Conservation (phyloP, 1,140 invertebrate genomes). For the Microplitis mediator region DNA sequence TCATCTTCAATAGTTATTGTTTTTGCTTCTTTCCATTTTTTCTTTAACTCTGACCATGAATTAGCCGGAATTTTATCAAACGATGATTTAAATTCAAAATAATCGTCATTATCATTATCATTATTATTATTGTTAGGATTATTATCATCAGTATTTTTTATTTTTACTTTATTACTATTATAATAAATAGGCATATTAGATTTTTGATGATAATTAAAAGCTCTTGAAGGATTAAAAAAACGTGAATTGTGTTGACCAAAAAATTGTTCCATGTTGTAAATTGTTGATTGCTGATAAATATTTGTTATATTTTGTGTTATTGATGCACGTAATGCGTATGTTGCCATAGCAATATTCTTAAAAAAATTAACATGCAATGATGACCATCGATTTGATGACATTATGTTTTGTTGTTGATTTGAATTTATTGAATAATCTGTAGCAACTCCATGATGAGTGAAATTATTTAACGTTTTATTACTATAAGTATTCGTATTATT, state of each 20-base stretch:
- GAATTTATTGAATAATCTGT: neutral
- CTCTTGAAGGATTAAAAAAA: neutral
- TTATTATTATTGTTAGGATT: neutral
- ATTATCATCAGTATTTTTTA: no score
- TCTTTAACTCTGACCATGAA: constrained; percentile 54
- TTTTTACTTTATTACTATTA: no score
- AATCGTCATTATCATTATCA: neutral
- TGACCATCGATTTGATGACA: constrained; percentile 18
- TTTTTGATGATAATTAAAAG: no score
- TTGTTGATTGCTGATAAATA: constrained; percentile 37
- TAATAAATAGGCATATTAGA: no score
- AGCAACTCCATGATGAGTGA: neutral
- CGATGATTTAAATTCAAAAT: constrained; percentile 39
- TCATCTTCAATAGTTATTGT: constrained; percentile 59
- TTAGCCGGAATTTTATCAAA: constrained; percentile 44
- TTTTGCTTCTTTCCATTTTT: constrained; percentile 54
- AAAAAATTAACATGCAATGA: constrained; percentile 26
- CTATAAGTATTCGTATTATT: neutral
- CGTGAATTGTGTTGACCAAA: neutral
- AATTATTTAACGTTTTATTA: neutral
- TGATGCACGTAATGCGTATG: constrained; percentile 34
- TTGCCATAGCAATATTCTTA: constrained; percentile 31
- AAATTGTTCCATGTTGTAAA: neutral
- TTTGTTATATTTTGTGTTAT: constrained; percentile 34
- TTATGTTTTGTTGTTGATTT: neutral